Evolutionary conservation across 2,113 vertebrate genomes (phyloP), one percentile per base, ranked within the genome.

Genomic region (Bostrychus sinensis): DNA sequence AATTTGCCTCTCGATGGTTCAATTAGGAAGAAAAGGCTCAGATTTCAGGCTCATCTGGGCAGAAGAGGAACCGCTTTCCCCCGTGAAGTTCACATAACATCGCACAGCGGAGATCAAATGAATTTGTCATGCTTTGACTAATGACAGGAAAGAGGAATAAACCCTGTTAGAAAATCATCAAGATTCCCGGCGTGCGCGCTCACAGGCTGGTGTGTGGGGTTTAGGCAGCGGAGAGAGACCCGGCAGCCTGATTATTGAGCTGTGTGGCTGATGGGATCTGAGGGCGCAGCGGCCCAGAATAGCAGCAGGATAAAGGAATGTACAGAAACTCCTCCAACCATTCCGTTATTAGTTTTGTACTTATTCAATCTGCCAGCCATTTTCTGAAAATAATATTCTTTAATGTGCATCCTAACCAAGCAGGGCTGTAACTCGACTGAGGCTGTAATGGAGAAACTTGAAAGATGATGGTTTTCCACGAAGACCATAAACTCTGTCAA

Each of bases 111-210:
- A 82, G 78, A 86, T 84, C 87, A 82, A 75, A 86, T 83, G 76
- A 68, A 89, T 89, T 88, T 89, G 82, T 86, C 85, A 85, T 80
- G 70, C 64, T 85, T 86, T 91, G 88, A 89, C 86, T 86, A 84
- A 91, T 89, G 86, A 84, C 70, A 70, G 82, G 63, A 77, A 77
- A 78, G 85, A 76, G 61, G 70, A 86, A 88, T 86, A 84, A 89
- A 89, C 86, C 54, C 71, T 80, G 78, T 89, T 90, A 88, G 75
- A 81, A 85, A 81, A 88, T 83, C 87, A 86, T 89, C 81, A 86
- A 81, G 82, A 84, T 84, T 72, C 69, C 70, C 76, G 70, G 26
- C 62, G 70, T 80, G 80, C 75, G 54, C 61, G 66, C 59, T 81
- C 80, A 77, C 12, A 62, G 76, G 56, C 78, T 36, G 73, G 60